phyloP scores from a whole-genome alignment of 2,113 vertebrate species.

The Athene cunicularia region DNA sequence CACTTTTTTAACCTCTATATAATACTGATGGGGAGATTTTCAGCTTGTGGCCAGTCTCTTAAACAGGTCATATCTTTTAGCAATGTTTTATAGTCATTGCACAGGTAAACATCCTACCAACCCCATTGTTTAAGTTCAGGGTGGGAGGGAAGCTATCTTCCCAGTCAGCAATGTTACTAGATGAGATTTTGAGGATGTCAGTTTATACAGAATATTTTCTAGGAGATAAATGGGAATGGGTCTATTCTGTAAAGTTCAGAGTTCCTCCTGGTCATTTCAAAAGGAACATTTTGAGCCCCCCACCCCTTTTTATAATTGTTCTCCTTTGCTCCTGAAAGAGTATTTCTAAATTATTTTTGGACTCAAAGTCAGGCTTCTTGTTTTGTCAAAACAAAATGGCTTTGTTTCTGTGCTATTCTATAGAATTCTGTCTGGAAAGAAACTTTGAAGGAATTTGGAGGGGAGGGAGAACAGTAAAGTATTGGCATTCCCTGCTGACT shows the following conservation, averaged over 20 bases:
- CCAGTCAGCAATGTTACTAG: not conserved
- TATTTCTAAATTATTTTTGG: not conserved
- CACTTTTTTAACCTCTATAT: not conserved
- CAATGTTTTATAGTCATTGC: not conserved
- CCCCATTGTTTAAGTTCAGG: not conserved
- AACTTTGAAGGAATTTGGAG: not conserved
- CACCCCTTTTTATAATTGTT: accelerated
- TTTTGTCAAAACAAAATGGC: not conserved
- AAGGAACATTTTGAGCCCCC: not conserved
- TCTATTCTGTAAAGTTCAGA: not conserved
- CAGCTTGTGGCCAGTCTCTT: not conserved
- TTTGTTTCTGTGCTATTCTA: not conserved
- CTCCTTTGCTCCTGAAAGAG: not conserved
- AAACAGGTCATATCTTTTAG: not conserved
- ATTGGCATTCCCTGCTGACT: not conserved
- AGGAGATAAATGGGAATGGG: not conserved
- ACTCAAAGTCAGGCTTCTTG: not conserved
- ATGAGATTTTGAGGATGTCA: not conserved
- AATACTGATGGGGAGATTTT: not conserved
- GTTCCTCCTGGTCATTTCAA: not conserved
- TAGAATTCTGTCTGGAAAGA: not conserved
- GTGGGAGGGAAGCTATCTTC: not conserved
- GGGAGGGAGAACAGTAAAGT: not conserved
- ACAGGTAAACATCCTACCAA: not conserved
- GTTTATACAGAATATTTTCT: not conserved